phyloP scores from a whole-genome alignment of 2,888 invertebrate species.

The Lepidocyrtoides sp. region DNA sequence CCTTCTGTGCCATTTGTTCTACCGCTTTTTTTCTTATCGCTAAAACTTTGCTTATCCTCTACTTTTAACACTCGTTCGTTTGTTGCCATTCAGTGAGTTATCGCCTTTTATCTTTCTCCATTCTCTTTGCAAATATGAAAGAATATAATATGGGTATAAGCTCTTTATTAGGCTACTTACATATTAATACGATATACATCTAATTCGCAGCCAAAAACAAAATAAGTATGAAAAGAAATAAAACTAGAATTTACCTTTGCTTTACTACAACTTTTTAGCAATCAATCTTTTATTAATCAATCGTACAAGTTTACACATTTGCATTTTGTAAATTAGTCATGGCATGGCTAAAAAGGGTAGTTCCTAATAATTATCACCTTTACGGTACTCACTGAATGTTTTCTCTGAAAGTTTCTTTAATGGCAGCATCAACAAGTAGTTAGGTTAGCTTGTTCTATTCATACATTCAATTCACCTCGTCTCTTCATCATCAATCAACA shows the following conservation, averaged over 20 bases:
- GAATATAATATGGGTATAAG: no score
- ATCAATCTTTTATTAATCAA: no score
- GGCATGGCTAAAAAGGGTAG: not conserved
- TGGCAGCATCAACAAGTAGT: slow-evolving; percentile 67
- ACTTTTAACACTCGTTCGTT: not conserved
- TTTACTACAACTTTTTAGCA: no score
- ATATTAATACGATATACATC: no score
- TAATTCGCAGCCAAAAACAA: no score
- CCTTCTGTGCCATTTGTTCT: not conserved
- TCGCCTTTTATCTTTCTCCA: not conserved
- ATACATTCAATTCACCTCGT: slow-evolving; percentile 40
- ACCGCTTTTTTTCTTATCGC: not conserved
- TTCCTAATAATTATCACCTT: no score
- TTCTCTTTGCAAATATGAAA: not conserved
- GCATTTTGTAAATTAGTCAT: not conserved
- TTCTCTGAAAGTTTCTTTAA: slow-evolving; percentile 45
- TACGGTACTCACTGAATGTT: slow-evolving; percentile 60
- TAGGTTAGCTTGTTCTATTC: slow-evolving; percentile 70
- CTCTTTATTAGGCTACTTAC: no score
- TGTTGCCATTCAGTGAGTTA: slow-evolving; percentile 51
- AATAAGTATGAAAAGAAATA: no score
- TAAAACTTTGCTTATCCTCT: not conserved
- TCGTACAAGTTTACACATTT: no score
- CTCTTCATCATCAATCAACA: slow-evolving; percentile 32
- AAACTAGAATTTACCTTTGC: no score